Conservation (phyloP, 2,797 vertebrate genomes). For the Phalanger gymnotis region DNA sequence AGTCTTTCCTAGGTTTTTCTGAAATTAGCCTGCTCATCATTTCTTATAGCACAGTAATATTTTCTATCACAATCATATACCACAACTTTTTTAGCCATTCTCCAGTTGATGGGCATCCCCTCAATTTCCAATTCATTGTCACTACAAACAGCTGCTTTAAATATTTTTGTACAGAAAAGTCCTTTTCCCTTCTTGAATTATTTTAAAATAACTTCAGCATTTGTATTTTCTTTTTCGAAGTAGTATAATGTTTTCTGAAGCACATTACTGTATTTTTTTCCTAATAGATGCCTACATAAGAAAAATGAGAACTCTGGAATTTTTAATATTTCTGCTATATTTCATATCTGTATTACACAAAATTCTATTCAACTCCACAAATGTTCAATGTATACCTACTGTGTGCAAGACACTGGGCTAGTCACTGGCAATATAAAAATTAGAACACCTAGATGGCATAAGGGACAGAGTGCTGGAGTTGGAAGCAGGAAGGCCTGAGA, state of each 20-base stretch:
- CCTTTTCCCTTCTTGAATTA: neutral
- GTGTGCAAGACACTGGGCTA: neutral
- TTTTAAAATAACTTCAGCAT: constrained; percentile 34
- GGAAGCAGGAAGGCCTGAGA: neutral
- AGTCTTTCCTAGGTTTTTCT: no score
- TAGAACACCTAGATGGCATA: neutral
- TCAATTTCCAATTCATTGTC: no score
- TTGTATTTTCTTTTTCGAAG: constrained; percentile 25
- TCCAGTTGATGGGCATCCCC: no score
- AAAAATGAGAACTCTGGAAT: constrained; percentile 51
- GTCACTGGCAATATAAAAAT: neutral
- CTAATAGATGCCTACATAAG: constrained; percentile 8
- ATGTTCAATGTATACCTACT: neutral
- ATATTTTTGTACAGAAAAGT: no score
- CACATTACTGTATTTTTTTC: neutral
- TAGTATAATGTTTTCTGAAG: neutral
- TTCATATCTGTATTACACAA: neutral
- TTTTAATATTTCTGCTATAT: constrained; percentile 25
- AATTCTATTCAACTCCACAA: neutral
- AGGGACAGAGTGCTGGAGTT: neutral
- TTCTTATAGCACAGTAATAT: no score
- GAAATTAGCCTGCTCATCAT: no score
- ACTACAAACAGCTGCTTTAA: no score
- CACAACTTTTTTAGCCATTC: no score
- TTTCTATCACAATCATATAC: no score